phyloP scores from a whole-genome alignment of 2,888 invertebrate species.

The Cephus rjabovi region DNA sequence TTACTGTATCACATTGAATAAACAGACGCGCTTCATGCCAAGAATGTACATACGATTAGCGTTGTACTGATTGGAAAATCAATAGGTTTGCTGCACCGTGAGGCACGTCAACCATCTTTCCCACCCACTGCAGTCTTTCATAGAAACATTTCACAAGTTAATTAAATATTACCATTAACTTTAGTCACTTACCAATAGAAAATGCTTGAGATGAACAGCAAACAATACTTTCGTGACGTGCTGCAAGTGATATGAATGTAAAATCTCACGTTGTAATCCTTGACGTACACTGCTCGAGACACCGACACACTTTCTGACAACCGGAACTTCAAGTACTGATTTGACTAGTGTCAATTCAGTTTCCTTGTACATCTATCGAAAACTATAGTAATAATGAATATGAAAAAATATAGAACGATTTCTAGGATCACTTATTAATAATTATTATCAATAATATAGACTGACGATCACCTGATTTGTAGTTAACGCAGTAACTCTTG shows the following conservation, averaged over 20 bases:
- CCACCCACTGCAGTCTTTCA: conserved; percentile 27
- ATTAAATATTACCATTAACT: not conserved
- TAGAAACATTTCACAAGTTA: not conserved
- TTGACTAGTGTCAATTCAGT: conserved; percentile 8
- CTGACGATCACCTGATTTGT: not conserved
- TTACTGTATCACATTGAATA: not conserved
- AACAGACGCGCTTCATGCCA: not conserved
- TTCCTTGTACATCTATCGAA: conserved; percentile 8
- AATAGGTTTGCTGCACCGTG: conserved; percentile 35
- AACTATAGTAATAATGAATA: not conserved
- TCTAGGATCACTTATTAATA: conserved; percentile 5
- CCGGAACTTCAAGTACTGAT: conserved; percentile 16
- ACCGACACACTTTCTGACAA: conserved; percentile 20
- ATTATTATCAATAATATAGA: not conserved
- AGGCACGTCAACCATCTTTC: conserved; percentile 37
- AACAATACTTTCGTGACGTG: not conserved
- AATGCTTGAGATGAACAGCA: not conserved
- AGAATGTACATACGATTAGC: not conserved
- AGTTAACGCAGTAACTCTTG: not conserved
- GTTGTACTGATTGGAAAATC: conserved; percentile 27
- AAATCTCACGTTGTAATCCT: not conserved
- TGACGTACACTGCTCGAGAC: conserved; percentile 4
- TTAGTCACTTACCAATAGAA: not conserved
- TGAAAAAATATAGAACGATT: not conserved
- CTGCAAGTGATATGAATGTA: not conserved